phyloP scores from a whole-genome alignment of 2,113 vertebrate species.

The Ameiurus melas region DNA sequence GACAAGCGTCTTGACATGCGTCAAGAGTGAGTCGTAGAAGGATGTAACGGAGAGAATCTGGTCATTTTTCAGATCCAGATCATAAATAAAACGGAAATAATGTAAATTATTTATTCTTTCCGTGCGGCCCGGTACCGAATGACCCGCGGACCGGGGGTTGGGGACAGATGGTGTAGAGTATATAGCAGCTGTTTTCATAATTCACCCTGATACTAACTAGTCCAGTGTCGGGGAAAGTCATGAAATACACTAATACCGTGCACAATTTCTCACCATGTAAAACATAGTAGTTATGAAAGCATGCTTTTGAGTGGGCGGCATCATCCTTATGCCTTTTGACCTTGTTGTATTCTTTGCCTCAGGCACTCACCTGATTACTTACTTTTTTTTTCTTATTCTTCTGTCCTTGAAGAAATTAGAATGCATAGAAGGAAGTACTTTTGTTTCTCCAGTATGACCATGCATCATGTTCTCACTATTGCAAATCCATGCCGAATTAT shows the following conservation, averaged over 20 bases:
- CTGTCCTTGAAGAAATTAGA: not conserved
- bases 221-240: not conserved
- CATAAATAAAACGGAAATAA: no score
- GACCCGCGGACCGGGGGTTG: no score
- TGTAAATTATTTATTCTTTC: no score
- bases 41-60: no score
- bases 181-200: not conserved
- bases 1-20: no score
- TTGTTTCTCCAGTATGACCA: not conserved
- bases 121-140: no score
- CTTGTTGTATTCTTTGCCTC: not conserved
- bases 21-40: no score
- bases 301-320: not conserved
- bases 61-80: no score
- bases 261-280: not conserved
- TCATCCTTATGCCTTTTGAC: not conserved
- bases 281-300: not conserved
- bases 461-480: not conserved
- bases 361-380: not conserved
- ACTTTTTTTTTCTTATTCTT: not conserved
- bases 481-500: not conserved
- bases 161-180: not conserved
- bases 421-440: not conserved
- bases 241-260: not conserved
- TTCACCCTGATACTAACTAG: not conserved